A percentile compares a stretch with the other conserved stretches of the same genome.
Conservation (phyloP, 2,113 vertebrate genomes). For the Cyprinodon tularosa region DNA sequence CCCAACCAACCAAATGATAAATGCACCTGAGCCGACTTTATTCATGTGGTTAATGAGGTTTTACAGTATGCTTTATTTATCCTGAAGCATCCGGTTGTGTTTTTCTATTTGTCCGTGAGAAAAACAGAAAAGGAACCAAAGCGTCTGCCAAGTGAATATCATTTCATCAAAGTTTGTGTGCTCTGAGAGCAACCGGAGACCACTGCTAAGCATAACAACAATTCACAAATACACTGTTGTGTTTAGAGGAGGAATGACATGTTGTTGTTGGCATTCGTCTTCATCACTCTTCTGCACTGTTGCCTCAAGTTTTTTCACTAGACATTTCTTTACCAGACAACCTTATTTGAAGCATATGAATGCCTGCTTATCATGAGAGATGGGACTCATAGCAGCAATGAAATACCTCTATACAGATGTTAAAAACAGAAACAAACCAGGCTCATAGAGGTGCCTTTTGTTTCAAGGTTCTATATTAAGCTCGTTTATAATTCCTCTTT, state of each 20-base stretch:
- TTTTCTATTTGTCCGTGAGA: constrained; percentile 3
- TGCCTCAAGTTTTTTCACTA: constrained; percentile 3
- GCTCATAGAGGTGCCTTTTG: not conserved
- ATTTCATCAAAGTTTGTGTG: constrained; percentile 35
- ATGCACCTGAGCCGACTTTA: not conserved
- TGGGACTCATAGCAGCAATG: not conserved
- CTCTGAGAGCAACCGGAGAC: constrained; percentile 26
- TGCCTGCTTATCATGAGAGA: constrained; percentile 1
- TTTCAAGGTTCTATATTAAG: not conserved
- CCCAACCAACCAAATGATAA: not conserved
- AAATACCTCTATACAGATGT: not conserved
- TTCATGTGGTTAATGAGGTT: not conserved
- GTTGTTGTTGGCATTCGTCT: constrained; percentile 30
- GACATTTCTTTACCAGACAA: constrained; percentile 3
- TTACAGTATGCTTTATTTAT: not conserved
- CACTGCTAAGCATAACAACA: constrained; percentile 23
- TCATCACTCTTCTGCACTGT: constrained; percentile 11
- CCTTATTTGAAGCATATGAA: not conserved
- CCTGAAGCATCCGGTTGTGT: constrained; percentile 20
- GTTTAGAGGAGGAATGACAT: constrained; percentile 33
- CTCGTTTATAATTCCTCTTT: not conserved
- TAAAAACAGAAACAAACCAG: not conserved
- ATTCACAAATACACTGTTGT: constrained; percentile 38
- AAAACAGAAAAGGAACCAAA: not conserved
- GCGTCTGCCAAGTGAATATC: constrained; percentile 20